These are phyloP conservation scores for Apaloderma vittatum DNA, from an alignment of 2,113 vertebrate genomes.

Conservation along the genomic window DNA sequence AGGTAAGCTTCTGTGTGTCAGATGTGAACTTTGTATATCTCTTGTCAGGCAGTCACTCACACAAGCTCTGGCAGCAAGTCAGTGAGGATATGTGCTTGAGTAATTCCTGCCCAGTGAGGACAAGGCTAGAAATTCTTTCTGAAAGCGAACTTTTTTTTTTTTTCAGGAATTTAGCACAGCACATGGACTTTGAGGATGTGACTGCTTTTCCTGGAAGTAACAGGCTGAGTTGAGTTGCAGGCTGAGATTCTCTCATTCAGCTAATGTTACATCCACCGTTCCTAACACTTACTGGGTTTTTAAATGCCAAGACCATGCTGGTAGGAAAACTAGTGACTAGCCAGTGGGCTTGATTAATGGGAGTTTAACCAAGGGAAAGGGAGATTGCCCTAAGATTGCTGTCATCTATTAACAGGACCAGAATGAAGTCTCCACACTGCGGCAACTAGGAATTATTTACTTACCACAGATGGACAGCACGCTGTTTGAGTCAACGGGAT, in stretches of 20 bases:
- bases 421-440: not conserved
- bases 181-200: not conserved
- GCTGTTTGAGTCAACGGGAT: not conserved
- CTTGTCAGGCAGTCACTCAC: not conserved
- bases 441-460: not conserved
- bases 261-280: rapidly evolving
- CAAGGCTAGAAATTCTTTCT: not conserved
- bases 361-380: not conserved
- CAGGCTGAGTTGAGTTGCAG: not conserved
- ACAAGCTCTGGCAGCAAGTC: not conserved
- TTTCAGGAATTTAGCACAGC: slow-evolving; percentile 5
- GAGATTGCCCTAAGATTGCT: not conserved
- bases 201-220: slow-evolving; percentile 24
- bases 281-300: not conserved
- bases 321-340: not conserved
- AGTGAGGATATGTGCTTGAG: not conserved
- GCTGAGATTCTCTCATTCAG: not conserved
- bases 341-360: not conserved
- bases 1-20: not conserved
- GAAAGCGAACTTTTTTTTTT: slow-evolving; percentile 14
- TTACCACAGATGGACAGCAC: not conserved
- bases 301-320: not conserved
- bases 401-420: not conserved
- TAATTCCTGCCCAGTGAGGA: not conserved
- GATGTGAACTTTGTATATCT: not conserved